Conservation (phyloP, 2,888 invertebrate genomes). For the Tiliacea aurago region DNA sequence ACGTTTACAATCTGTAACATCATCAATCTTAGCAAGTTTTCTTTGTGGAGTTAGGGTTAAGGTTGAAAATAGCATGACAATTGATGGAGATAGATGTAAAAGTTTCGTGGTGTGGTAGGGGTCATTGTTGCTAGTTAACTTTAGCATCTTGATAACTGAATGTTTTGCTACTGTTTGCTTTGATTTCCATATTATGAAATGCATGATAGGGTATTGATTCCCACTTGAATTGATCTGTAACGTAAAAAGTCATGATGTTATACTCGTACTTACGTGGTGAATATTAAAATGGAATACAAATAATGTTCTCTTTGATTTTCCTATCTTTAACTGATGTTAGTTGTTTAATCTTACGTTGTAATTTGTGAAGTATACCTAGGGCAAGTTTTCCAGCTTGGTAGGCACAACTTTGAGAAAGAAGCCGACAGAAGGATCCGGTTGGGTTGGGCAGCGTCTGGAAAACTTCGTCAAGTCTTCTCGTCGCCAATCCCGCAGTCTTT, state of each 20-base stretch:
- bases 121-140: conserved; percentile 72
- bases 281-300: background rate
- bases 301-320: too few relatives aligned
- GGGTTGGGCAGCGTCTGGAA: too few relatives aligned
- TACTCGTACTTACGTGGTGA: too few relatives aligned
- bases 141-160: conserved; percentile 66
- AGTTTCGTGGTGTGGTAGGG: conserved; percentile 47
- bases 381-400: too few relatives aligned
- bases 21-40: conserved; percentile 6
- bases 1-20: conserved; percentile 8
- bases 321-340: background rate
- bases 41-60: background rate
- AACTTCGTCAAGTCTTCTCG: too few relatives aligned
- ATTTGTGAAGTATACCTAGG: too few relatives aligned
- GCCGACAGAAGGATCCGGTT: too few relatives aligned
- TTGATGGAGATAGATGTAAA: conserved; percentile 19
- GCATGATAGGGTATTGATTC: conserved; percentile 16
- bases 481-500: too few relatives aligned
- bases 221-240: conserved; percentile 7
- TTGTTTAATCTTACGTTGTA: too few relatives aligned
- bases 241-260: background rate
- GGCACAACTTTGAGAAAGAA: too few relatives aligned
- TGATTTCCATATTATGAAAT: conserved; percentile 30
- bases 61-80: conserved; percentile 22
- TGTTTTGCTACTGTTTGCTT: conserved; percentile 72